Evolutionary conservation across 2,113 vertebrate genomes (phyloP), one percentile per base, ranked within the genome.

Genomic region (Nyctereutes procyonoides): DNA sequence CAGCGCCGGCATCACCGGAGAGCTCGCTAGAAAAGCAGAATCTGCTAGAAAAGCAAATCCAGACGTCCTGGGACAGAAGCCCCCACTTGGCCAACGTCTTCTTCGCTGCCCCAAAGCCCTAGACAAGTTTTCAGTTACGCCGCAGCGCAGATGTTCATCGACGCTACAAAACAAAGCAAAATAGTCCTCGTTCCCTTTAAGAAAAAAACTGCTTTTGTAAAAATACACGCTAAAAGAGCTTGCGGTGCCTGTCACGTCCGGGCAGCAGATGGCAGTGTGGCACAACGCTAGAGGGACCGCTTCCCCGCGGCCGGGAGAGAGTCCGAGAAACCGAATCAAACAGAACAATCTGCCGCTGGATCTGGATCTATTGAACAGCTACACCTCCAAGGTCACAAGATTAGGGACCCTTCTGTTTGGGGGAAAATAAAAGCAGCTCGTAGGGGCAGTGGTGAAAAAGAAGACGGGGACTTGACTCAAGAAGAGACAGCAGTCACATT

Each of bases 201-300:
- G 77, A 69, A 92, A 93, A 79, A 92, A 97, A 74, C 19, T 16
- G 38, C 58, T 93, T 43, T 85, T 88, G 65, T 73, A 96, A 96
- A 95, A 95, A 73, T 79, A 79, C 28, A 15, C 0, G 2, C 24
- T 38, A 32, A 95, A 97, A 6, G 53, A 82, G 32, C 8, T 51
- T 28, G 19, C 1, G 0, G 20, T 35, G 13, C 38, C 55, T 85
- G 51, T 26, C 26, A 35, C 82, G 97, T 98, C 96, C 8, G 17
- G 97, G 96, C 99, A 98, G 98, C 92, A 99, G 99, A 96, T 98
- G 98, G 98, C 98, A 98, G 97, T 98, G 96, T 94, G 98, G 92
- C 62, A 98, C 93, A 98, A 96, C 83, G 62, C 60, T 94, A 96
- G 74, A 85, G n/a, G 19, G 13, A 43, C 43, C 24, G 7, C 22